A percentile compares a stretch with the other conserved stretches of the same genome.
These are phyloP conservation scores for Thinocorus orbignyianus DNA, from an alignment of 2,113 vertebrate genomes.

Conservation along the genomic window DNA sequence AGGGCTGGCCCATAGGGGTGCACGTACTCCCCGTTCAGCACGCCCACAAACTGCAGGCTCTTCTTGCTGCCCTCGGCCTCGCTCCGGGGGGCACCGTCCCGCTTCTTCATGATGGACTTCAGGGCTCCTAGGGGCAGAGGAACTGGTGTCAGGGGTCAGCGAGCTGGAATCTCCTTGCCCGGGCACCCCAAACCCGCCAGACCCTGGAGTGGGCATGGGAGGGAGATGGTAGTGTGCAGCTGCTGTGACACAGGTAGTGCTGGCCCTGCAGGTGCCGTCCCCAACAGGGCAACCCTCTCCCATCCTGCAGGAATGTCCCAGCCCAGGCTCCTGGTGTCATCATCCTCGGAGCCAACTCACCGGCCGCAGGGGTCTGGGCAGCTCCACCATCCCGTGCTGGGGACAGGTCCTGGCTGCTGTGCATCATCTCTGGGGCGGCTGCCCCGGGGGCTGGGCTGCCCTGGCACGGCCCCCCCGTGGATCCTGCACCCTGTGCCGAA, in stretches of 20 bases:
- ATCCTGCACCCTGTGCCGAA: neutral
- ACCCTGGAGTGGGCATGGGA: rapidly evolving
- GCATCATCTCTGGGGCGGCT: rapidly evolving
- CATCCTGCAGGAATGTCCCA: neutral
- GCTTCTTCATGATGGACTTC: slow-evolving; percentile 97
- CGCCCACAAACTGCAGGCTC: slow-evolving; percentile 93
- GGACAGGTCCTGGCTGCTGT: neutral
- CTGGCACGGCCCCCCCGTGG: rapidly evolving
- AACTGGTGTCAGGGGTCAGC: neutral
- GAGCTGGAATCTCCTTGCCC: neutral
- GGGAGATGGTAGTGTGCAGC: neutral
- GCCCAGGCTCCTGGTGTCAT: neutral
- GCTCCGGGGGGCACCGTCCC: slow-evolving; percentile 72
- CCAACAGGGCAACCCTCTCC: neutral
- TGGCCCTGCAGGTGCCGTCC: neutral
- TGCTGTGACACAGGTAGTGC: rapidly evolving
- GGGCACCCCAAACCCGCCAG: neutral
- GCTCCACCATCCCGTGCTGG: neutral
- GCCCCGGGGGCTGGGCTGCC: neutral
- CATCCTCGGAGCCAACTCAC: slow-evolving; percentile 24
- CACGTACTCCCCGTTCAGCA: slow-evolving; percentile 94
- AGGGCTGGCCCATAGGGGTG: neutral
- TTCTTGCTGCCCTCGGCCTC: slow-evolving; percentile 82
- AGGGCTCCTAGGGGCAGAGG: slow-evolving; percentile 77
- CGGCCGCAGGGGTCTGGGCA: neutral